Conservation (phyloP, 2,113 vertebrate species). For the Corythoichthys intestinalis region DNA sequence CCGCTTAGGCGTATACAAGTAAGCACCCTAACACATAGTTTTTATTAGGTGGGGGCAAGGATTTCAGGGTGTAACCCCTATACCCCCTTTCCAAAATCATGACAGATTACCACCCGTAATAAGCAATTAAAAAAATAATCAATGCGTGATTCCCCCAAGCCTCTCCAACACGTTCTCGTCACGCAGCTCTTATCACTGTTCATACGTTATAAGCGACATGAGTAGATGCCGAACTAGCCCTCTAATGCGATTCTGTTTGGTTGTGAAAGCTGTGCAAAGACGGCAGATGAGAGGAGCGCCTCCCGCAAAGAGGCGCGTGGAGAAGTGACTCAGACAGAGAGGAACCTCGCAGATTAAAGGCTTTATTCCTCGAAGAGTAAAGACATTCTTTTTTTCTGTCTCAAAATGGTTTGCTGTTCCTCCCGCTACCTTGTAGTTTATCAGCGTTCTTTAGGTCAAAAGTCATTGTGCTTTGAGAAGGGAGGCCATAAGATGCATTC, state of each 20-base stretch:
- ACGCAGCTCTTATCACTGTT: background rate
- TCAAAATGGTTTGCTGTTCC: conserved; percentile 12
- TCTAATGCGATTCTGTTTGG: conserved; percentile 51
- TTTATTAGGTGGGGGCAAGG: no score
- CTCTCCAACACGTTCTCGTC: background rate
- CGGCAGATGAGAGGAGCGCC: conserved; percentile 47
- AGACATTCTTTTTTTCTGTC: conserved; percentile 33
- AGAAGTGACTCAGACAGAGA: conserved; percentile 48
- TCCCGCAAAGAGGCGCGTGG: conserved; percentile 36
- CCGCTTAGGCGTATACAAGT: no score
- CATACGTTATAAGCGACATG: conserved; percentile 5
- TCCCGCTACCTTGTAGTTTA: conserved; percentile 21
- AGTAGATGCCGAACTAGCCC: conserved; percentile 23
- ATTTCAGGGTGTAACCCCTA: no score
- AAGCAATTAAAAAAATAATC: no score
- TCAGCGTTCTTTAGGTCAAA: background rate
- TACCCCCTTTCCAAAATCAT: no score
- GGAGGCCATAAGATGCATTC: background rate
- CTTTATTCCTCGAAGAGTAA: conserved; percentile 23
- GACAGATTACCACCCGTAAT: no score
- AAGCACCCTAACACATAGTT: no score
- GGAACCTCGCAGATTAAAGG: conserved; percentile 56
- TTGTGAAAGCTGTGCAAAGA: conserved; percentile 48
- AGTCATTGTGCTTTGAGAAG: background rate
- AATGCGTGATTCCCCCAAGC: background rate